Evolutionary conservation across 2,113 vertebrate species (phyloP), one percentile per base, ranked within the genome.

Genomic region (Boleophthalmus pectinirostris): DNA sequence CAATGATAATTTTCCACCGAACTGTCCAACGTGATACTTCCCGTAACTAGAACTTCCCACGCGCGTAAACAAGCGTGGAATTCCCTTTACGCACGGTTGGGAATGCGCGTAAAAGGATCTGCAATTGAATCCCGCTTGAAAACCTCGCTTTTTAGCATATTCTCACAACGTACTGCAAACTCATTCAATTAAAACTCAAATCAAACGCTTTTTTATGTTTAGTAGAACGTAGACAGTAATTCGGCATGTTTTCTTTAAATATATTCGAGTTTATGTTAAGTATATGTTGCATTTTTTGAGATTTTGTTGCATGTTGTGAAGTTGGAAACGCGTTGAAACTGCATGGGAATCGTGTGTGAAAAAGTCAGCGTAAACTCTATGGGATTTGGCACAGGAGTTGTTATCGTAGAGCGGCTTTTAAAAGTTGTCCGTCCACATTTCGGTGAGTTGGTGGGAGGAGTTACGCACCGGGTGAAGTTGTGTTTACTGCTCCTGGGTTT

Each of bases 21-120:
- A 25, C 23, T 23, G 5, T 20, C 1, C 25, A 6, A 29, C 47
- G 12, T 16, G 57, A 18, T 66, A n/a, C 63, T 16, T 45, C 12
- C 49, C 25, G 25, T 45, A 63, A 45, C 23, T 29, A 23, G 23
- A 14, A 60, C 70, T 33, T 33, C 25, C 24, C 35, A n/a, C 33
- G 75, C 46, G 69, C 53, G n/a, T 67, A 72, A 21, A 70, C 56
- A 63, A 58, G 76, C 63, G 65, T 82, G 81, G 77, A 79, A 73
- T 66, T 78, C 77, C 85, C 69, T 38, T 84, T 78, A 80, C 77
- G 77, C 75, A 61, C 29, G 46, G 6, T 23, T 15, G 38, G 33
- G 51, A 12, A 68, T 33, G 18, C 76, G 63, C 60, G 3, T 25
- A 4, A 60, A 33, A 73, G 63, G 5, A n/a, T 15, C 3, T 16